These are phyloP conservation scores for Hydrozoanthus gracilis DNA, from an alignment of 92 coral and sea anemone species.

Conservation along the genomic window DNA sequence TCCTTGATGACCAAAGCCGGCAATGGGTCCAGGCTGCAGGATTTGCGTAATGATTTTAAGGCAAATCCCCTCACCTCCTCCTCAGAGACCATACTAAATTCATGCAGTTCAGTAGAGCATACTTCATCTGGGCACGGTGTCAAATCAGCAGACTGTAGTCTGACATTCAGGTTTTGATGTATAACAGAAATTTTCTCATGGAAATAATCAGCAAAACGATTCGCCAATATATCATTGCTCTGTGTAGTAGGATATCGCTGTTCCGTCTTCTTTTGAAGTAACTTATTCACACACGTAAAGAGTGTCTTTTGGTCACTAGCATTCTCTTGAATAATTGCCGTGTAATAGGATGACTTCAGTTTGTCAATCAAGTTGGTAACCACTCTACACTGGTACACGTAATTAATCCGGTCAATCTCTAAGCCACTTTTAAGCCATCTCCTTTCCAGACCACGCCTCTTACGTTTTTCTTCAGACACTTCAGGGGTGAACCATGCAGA, in stretches of 20 bases:
- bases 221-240: background rate
- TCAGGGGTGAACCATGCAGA: constrained; percentile 10
- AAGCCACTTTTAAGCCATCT: constrained; percentile 8
- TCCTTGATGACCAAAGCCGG: constrained; percentile 32
- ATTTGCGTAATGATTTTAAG: constrained; percentile 40
- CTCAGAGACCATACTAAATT: constrained; percentile 36
- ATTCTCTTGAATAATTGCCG: constrained; percentile 41
- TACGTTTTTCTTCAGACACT: constrained; percentile 11
- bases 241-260: background rate
- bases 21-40: constrained; percentile 46
- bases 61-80: constrained; percentile 40
- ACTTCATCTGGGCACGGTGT: background rate
- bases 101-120: constrained; percentile 32
- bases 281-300: constrained; percentile 24
- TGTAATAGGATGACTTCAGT: constrained; percentile 47
- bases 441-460: constrained; percentile 23
- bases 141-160: no score
- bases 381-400: constrained; percentile 46
- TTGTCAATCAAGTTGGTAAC: constrained; percentile 36
- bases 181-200: no score
- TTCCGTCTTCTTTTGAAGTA: background rate
- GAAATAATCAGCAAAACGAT: background rate
- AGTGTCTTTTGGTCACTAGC: constrained; percentile 33
- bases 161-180: no score
- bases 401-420: constrained; percentile 23